Base-by-base conservation (phyloP, 2,888 invertebrate genomes). In the Melikaiella ostensackeni region DNA sequence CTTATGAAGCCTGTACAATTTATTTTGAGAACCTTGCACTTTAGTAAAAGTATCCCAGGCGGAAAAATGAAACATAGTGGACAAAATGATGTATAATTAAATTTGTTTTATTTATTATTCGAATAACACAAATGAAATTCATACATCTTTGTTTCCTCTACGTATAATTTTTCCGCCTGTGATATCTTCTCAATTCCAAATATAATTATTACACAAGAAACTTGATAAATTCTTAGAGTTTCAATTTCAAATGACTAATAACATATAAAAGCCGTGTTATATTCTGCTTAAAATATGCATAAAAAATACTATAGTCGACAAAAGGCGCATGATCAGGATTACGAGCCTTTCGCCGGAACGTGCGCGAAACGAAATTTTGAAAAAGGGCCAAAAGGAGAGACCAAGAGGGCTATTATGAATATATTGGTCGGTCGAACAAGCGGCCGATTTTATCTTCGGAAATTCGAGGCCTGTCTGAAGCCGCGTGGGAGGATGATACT, bases 401-500 rank as follows among this genome's bases (percentile, higher is more conserved):
- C 76, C 82, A 80, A 81, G 82, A 82, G 86, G 85, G 86, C 87
- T 87, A 89, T 89, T 86, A 87, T 87, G 88, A 89, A 89, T 88
- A 88, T 88, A 88, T 89, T 88, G 85, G 83, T 78, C 80, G 86
- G 84, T 64, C 82, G 80, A 84, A 84, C 79, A 79, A 78, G 82
- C 79, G 85, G 84, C 83, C 84, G 89, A 89, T 89, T 88, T 89
- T 90, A 90, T 89, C 90, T 88, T 81, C 81, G 83, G 87, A 87
- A 88, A 89, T 90, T 89, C 84, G 85, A 84, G 86, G 85, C 84
- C 81, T 83, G 85, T 83, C 82, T 81, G 80, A 78, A 80, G 80
- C 83, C 83, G 88, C 87, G 89, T 89, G 88, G 89, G 88, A 89
- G 89, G 87, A 89, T 88, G 86, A 86, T 87, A 84, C 82, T 80